Evolutionary conservation across 1,140 invertebrate genomes (phyloP).

Genomic region (Luehdorfia chinensis): DNA sequence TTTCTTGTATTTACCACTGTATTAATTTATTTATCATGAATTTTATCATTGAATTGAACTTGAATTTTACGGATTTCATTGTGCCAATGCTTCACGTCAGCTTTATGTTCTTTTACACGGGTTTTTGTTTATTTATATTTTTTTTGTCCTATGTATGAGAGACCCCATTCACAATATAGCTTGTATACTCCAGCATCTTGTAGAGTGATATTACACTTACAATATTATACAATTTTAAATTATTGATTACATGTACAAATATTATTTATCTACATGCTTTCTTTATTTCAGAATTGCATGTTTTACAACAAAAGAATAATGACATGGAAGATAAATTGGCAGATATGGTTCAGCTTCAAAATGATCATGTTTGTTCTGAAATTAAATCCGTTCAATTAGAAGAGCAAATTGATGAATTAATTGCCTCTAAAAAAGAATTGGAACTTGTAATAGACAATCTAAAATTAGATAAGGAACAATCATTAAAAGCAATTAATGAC

Average conservation of each 20-base stretch:
- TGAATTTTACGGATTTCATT: neutral
- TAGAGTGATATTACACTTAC: too few species aligned
- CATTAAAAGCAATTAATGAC: conserved; percentile 75
- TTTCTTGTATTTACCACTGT: neutral
- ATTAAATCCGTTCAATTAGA: conserved; percentile 84
- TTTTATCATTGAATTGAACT: too few species aligned
- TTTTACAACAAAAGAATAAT: conserved; percentile 77
- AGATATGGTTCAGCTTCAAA: conserved; percentile 78
- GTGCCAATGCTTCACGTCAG: too few species aligned
- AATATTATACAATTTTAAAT: too few species aligned
- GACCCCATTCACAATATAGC: too few species aligned
- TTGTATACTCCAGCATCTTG: too few species aligned
- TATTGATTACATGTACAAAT: conserved; percentile 2
- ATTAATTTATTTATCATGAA: conserved; percentile 7
- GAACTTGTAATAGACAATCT: conserved; percentile 75
- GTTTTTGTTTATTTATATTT: too few species aligned
- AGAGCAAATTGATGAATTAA: conserved; percentile 80
- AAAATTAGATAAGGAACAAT: conserved; percentile 75
- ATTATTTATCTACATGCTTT: neutral
- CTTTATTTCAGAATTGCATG: conserved; percentile 77
- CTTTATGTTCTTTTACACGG: too few species aligned
- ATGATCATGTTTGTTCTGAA: conserved; percentile 80
- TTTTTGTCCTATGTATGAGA: neutral
- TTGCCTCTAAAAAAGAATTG: conserved; percentile 73
- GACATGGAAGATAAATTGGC: conserved; percentile 80